Percentiles rank a stretch among this genome's conserved stretches.
phyloP scores from a whole-genome alignment of 2,797 vertebrate genomes.

The Bryconaethiops microstoma region DNA sequence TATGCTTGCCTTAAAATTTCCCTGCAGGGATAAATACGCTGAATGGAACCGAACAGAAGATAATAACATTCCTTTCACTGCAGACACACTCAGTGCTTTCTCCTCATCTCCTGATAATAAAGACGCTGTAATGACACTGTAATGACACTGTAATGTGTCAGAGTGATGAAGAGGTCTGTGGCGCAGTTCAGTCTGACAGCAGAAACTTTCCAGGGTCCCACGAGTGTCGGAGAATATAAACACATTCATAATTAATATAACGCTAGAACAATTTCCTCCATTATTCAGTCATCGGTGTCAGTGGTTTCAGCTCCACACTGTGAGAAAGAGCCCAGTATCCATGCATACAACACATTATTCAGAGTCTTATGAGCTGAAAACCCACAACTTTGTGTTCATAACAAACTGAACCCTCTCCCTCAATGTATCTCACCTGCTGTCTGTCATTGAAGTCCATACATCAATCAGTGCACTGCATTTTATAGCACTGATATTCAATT shows the following conservation, averaged over 20 bases:
- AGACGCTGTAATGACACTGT: not conserved
- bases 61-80: not conserved
- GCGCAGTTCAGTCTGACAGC: not conserved
- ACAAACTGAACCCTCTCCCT: no score
- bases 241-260: conserved; percentile 73
- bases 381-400: no score
- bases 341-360: no score
- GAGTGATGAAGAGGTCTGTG: not conserved
- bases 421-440: no score
- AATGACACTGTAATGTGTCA: not conserved
- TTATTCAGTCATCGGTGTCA: conserved; percentile 72
- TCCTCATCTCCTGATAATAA: not conserved
- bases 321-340: not conserved
- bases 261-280: no score
- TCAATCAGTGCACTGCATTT: no score
- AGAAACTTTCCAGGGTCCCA: not conserved
- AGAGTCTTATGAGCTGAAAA: no score
- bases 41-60: not conserved
- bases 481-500: no score
- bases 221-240: conserved; percentile 12
- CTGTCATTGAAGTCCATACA: no score
- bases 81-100: not conserved
- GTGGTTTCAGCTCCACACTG: not conserved
- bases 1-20: not conserved
- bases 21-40: no score